Evolutionary conservation across 1,140 invertebrate species (phyloP), one percentile per base, ranked within the genome.

Genomic region (Alviniconcha marisindica): DNA sequence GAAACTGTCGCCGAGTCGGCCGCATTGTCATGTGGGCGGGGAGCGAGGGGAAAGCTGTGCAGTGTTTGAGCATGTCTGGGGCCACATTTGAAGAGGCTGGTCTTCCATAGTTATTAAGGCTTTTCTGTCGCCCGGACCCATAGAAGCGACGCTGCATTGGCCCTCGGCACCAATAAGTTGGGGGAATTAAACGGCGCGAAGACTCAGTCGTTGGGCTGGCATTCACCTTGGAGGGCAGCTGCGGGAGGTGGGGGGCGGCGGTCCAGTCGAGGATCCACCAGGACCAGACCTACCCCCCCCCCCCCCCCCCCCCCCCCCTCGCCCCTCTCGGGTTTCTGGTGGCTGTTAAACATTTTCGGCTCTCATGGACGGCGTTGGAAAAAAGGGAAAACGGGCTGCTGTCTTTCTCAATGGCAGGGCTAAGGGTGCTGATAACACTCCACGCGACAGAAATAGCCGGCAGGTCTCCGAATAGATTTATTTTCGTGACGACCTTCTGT

Each of bases 31-130:
- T 12, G 51, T 54, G 51, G 51, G 51, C 51, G 51, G 51, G 51
- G 24, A 54, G 51, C n/a, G n/a, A 18, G 44, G 44, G 44, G 44
- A 18, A 48, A 48, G 60, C 21, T 24, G 21, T n/a, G 60, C 60
- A 63, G 28, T 63, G 60, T 63, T 63, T 63, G 60, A 63, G 60
- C 60, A 63, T 63, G 60, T 63, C 60, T 63, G 60, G 10, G 24
- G 21, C 21, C 21, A n/a, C 60, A 63, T 63, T 63, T 63, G 60
- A 63, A 63, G 60, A 63, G 60, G 60, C 21, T 7, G 28, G 60
- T 5, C 60, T 31, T n/a, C 60, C 60, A n/a, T 24, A 7, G 60
- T 24, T 63, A n/a, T n/a, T 63, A n/a, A 63, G 60, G 24, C 7
- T 63, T 63, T 63, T 63, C 60, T 63, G 60, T 63, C 10, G 21